Base-by-base conservation (phyloP, 2,888 invertebrate species). In the Apodemia zela region DNA sequence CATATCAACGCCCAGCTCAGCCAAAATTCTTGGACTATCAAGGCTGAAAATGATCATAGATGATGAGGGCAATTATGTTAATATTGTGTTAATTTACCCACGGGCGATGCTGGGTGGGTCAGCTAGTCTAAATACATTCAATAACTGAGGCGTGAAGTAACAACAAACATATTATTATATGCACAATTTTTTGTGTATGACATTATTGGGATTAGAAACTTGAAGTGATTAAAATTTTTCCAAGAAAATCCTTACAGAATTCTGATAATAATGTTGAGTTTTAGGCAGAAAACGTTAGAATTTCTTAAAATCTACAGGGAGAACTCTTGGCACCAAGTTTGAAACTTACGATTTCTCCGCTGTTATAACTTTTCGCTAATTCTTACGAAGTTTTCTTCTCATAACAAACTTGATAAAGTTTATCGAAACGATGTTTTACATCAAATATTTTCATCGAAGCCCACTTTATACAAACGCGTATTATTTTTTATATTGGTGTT, bases 341-440 rank as follows among this genome's bases (percentile, higher is more conserved):
- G 21, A 21, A 51, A 51, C 21, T 51, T 51, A 51, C 51, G 51
- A 51, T 21, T 51, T 18, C 51, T 17, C 17, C 13, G 11, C 51
- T 10, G 18, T 11, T 51, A 51, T 51, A 51, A 51, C 51, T 51
- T 21, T 18, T 21, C 18, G 21, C 51, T 51, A 51, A 51, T 51
- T 51, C 13, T 17, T 51, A 51, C 51, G 11, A 51, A 51, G 51
- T 51, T 51, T 13, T 21, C 21, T 51, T 51, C 18, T 51, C 21
- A 11, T 51, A 51, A 51, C 51, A 21, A 51, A 51, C 51, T 51
- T 21, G 51, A 18, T 21, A 51, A 51, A 51, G 51, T 51, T 51
- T 3, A 6, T 18, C 18, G 51, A 21, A 21, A 51, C 21, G 21
- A 18, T 47, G 47, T 17, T 51, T 21, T 5, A 51, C 51, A 18